Evolutionary conservation across 2,113 vertebrate species (phyloP).

Genomic region (Lophochroa leadbeateri): DNA sequence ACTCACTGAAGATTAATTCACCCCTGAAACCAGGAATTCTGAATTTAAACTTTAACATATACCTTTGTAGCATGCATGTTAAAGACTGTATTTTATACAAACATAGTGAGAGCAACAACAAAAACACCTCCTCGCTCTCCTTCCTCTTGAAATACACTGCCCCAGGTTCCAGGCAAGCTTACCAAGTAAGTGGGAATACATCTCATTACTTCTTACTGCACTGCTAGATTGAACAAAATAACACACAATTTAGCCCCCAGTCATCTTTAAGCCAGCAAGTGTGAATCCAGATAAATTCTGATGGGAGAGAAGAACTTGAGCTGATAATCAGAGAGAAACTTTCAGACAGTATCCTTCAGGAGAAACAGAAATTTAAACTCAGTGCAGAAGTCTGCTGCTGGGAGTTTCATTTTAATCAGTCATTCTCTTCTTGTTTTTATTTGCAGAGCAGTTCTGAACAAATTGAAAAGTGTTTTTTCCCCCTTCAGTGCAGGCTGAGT

Average conservation of each 20-base stretch:
- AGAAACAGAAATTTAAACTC: constrained; percentile 15
- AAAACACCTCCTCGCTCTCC: background rate
- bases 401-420: constrained; percentile 34
- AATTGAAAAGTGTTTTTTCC: constrained; percentile 29
- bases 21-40: background rate
- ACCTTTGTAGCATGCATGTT: background rate
- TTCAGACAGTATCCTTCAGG: background rate
- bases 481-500: background rate
- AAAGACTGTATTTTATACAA: background rate
- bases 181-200: background rate
- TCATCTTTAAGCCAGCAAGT: background rate
- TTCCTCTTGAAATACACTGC: background rate
- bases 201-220: background rate
- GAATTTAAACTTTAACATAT: background rate
- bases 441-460: constrained; percentile 35
- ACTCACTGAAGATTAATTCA: background rate
- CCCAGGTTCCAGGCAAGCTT: background rate
- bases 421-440: constrained; percentile 37
- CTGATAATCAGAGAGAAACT: background rate
- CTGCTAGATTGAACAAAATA: background rate
- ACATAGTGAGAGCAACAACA: background rate
- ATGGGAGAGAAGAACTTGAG: background rate
- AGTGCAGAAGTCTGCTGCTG: background rate
- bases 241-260: background rate
- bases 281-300: background rate